Base-by-base conservation (phyloP, 2,113 vertebrate genomes). In the Rhea pennata region DNA sequence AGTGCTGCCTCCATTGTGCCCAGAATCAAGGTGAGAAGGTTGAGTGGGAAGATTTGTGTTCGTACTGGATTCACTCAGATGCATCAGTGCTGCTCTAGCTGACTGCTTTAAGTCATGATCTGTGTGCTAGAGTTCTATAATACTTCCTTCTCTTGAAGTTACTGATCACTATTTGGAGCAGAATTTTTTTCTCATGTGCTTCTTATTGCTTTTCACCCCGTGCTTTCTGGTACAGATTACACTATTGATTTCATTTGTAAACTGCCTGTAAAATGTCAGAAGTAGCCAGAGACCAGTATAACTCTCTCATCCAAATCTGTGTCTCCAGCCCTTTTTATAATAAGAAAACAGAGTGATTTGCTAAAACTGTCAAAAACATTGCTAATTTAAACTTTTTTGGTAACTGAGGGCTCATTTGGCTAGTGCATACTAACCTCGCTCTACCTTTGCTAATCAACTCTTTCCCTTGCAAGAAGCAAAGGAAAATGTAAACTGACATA, bases 211-310 rank as follows among this genome's bases (percentile, higher is more conserved):
- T 87, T 94, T 87, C 54, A 71, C 80, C 51, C 56, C 16, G 0
- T 81, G 46, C 39, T 91, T 88, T 78, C 48, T 87, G 84, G 66
- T 76, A 9, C 77, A 76, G 62, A 72, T 89, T 75, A 91, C 90
- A 70, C 69, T 93, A 88, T 65, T 92, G 89, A 75, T 91, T 95
- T 93, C 12, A 84, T 84, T 89, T 89, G 84, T 89, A 36, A 36
- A 36, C 36, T 92, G 82, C 20, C 24, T 87, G 87, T 1, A 64
- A 91, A 75, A 16, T 89, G 21, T 90, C 81, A 87, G 56, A 33
- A 61, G 31, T 84, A 87, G 89, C 81, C 8, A 48, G 87, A 92
- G 78, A 75, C 46, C 12, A 26, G 20, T 64, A 15, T 81, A 91
- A 88, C 88, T 88, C 50, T 92, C 31, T 94, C 42, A 81, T 88